Base-by-base conservation (phyloP, 2,113 vertebrate species). In the Oncorhynchus nerka region DNA sequence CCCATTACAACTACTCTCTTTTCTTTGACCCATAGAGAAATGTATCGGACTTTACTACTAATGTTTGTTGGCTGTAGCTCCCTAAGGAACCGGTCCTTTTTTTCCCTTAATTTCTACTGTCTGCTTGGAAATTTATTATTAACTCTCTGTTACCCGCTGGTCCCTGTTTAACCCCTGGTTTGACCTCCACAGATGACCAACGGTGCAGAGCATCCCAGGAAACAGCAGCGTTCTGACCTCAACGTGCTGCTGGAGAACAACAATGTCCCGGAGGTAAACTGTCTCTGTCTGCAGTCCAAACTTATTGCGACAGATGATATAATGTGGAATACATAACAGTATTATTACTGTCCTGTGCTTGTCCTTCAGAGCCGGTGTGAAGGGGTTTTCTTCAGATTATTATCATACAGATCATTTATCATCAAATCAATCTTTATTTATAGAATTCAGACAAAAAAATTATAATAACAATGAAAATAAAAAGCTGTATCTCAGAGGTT, bases 211-310 rank as follows among this genome's bases (percentile, higher is more conserved):
- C 96, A 97, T 83, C 94, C 96, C 0, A 93, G 97, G 86, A 98
- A 96, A 86, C 98, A 98, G 84, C 97, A 99, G 89, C 96, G 98
- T 26, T 99, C 97, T 1, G 98, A 99, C 86, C 97, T 99, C 87
- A 99, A 99, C 22, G 94, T 96, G 62, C 96, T 96, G 0, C 79
- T 90, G 65, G 96, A 99, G 89, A 99, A 99, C 86, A 99, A 99
- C 86, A 98, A 99, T 19, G 88, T 94, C 68, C 90, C 94, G 0
- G 97, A 99, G 95, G 97, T 98, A 79, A 91, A 78, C 78, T 45
- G 32, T 34, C 30, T 20, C 59, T 62, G 59, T n/a, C 59, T 62
- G 59, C 13, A 62, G 16, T 19, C 3, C 51, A 55, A 55, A 55
- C 16, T 19, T 4, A 55, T 55, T 19, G 13, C 4, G 39, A 45